Base-by-base conservation (phyloP, 2,888 invertebrate genomes). In the Phragmatobia fuliginosa region DNA sequence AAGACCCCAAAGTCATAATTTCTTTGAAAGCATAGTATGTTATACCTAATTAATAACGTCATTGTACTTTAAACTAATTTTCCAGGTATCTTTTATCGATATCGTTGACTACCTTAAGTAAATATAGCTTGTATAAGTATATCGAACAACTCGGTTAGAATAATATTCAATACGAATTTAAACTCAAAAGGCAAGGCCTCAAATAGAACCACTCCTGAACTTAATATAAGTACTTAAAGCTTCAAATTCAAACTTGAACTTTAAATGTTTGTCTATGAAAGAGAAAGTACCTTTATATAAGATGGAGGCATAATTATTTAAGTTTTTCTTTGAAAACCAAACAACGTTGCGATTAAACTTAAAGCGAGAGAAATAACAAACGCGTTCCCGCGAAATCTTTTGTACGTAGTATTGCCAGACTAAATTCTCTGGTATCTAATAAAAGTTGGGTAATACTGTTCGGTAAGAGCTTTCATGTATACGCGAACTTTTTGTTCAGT, bases 361-460 rank as follows among this genome's bases (percentile, higher is more conserved):
- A 62, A 73, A 75, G 72, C 64, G 67, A 70, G 71, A 49, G 72
- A 77, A 74, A 75, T 82, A 82, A 75, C 80, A 80, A 80, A 82
- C 67, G 71, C 63, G 28, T 68, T 62, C 7, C 62, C 70, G 70
- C 68, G 62, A 65, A 79, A 82, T 81, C 76, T 79, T 63, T 73
- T 36, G 66, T 72, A 73, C 77, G 75, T 79, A 74, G 68, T 70
- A 69, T 76, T 71, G 73, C 62, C 76, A 76, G 79, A 82, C 36
- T 80, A 81, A 81, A 83, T 82, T 83, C 82, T 67, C 76, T 71
- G 78, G 77, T 71, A 82, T 81, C 80, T 80, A 85, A 87, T 87
- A 86, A 83, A 87, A 87, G 81, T 87, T 85, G 60, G 76, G 64
- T 86, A 85, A 85, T 85, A 81, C 83, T 72, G 78, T 80, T 83